These are phyloP conservation scores for Theocolax elegans DNA, from an alignment of 1,140 invertebrate genomes.

Conservation along the genomic window DNA sequence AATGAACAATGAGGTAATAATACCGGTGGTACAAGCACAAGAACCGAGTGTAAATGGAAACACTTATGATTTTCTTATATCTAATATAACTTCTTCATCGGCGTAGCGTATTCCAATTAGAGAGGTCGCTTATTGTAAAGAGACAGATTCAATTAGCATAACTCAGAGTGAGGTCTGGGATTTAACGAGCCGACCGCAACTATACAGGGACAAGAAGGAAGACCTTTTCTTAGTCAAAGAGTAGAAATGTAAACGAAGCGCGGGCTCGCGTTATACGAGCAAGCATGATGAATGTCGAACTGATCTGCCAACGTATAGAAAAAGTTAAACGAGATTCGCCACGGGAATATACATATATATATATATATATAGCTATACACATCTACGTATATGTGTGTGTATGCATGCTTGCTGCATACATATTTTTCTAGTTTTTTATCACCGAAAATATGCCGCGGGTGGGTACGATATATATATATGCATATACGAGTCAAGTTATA, in stretches of 20 bases:
- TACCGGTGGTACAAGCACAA: not conserved
- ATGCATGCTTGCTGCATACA: not conserved
- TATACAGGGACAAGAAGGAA: not conserved
- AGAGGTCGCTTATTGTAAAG: slow-evolving; percentile 47
- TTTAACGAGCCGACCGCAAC: slow-evolving; percentile 3
- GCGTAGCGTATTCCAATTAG: slow-evolving; percentile 56
- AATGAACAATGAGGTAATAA: too few relatives aligned
- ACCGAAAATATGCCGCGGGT: not conserved
- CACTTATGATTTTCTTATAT: slow-evolving; percentile 12
- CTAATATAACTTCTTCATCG: slow-evolving; percentile 13
- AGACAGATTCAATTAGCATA: slow-evolving; percentile 60
- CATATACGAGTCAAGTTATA: not conserved
- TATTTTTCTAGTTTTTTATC: not conserved
- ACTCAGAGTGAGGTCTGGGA: slow-evolving; percentile 50
- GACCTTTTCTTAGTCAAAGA: slow-evolving; percentile 8
- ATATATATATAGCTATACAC: too few relatives aligned
- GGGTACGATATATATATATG: too few relatives aligned
- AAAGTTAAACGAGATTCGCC: slow-evolving; percentile 28
- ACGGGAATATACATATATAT: not conserved
- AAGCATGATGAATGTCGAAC: slow-evolving; percentile 38
- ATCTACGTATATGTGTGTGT: not conserved
- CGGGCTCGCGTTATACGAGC: too few relatives aligned
- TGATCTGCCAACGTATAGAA: not conserved
- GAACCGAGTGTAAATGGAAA: slow-evolving; percentile 29
- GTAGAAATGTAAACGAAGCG: slow-evolving; percentile 1